Evolutionary conservation across 2,113 vertebrate genomes (phyloP), one percentile per base, ranked within the genome.

Genomic region (Muntiacus reevesi): DNA sequence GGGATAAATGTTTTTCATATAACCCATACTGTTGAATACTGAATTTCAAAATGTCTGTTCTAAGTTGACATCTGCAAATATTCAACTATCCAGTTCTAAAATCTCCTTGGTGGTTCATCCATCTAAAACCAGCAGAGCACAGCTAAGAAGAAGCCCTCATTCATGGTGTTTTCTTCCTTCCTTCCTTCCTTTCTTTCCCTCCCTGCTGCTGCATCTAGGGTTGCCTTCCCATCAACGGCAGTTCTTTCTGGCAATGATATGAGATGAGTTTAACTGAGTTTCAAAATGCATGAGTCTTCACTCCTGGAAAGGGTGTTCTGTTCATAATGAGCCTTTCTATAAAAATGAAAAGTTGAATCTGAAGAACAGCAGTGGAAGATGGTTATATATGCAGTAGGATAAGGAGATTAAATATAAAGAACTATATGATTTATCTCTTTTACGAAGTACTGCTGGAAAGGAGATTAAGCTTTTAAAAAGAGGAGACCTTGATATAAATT

Each of bases 391-490:
- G 62, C 60, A 45, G 25, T 95, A 67, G 78, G 12, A 87, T 91
- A 96, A 87, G 78, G 62, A 91, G 36, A 97, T 95, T 84, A 93
- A 59, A 79, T 95, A 97, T 95, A 95, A 97, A 97, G 57, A 93
- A 52, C 76, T 96, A 7, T 94, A 52, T 96, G 87, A 93, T 97
- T 98, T 96, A 78, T 97, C 43, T 81, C 25, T 83, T 96, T 98
- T 94, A 95, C 47, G 93, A 95, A 43, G 59, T 95, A 16, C 40
- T 96, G 6, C 60, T 94, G 47, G 85, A 97, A 96, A 81, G 2
- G 50, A 97, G 62, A 96, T 78, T 95, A 95, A 85, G 79, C 89
- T 50, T 97, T 89, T 92, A 93, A 92, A 95, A 92, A 79, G 30
- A 87, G 47, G 23, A 95, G 82, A 87, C 86, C 60, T 97, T 98